phyloP scores from a whole-genome alignment of 1,140 invertebrate genomes.

The Listronotus oregonensis region DNA sequence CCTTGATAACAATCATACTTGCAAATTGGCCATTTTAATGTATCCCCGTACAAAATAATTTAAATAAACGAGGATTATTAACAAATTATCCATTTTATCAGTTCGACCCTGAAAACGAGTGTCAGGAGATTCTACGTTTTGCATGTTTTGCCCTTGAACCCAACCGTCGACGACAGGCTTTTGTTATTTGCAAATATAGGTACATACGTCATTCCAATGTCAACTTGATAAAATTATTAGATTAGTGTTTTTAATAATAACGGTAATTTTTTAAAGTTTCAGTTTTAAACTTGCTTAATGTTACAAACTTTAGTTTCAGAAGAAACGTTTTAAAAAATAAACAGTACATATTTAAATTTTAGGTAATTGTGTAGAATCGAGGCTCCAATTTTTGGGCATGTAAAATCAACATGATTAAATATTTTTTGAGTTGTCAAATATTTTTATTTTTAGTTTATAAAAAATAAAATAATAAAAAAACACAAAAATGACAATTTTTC shows the following conservation, averaged over 20 bases:
- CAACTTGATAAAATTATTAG: constrained; percentile 13
- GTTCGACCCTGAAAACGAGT: constrained; percentile 35
- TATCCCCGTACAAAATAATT: constrained; percentile 2
- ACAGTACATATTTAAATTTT: too few species aligned
- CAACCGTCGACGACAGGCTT: background rate
- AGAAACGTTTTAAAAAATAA: too few species aligned
- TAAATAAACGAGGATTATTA: constrained; percentile 30
- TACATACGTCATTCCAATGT: constrained; percentile 12
- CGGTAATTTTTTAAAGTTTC: too few species aligned
- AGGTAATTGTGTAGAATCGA: too few species aligned
- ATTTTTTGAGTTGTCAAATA: too few species aligned
- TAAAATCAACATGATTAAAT: too few species aligned
- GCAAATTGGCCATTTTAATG: background rate
- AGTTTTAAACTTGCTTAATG: too few species aligned
- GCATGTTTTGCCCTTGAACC: constrained; percentile 6
- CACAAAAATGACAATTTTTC: too few species aligned
- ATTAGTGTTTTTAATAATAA: constrained; percentile 2
- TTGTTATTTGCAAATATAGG: constrained; percentile 11
- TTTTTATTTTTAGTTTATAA: too few species aligned
- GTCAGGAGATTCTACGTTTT: constrained; percentile 23
- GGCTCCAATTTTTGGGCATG: too few species aligned
- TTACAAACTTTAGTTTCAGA: too few species aligned
- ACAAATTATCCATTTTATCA: constrained; percentile 38
- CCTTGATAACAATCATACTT: background rate
- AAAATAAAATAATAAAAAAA: too few species aligned